phyloP scores from a whole-genome alignment of 2,113 vertebrate species.

The Gobius niger region DNA sequence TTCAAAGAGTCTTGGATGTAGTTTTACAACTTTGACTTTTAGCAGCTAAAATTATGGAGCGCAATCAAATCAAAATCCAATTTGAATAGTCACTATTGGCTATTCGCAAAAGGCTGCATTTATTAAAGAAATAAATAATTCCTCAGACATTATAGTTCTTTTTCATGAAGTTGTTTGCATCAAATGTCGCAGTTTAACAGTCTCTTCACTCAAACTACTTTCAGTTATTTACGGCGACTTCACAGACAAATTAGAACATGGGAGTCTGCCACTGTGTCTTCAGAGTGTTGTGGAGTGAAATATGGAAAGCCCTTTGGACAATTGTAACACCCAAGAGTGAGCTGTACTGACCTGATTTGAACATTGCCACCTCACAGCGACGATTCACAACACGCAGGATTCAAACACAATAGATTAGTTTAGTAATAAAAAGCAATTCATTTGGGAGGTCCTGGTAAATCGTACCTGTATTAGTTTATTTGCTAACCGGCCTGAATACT shows the following conservation, averaged over 20 bases:
- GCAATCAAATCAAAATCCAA: too few species aligned
- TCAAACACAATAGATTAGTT: background rate
- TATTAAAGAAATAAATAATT: too few species aligned
- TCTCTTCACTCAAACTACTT: background rate
- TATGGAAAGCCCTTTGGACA: conserved; percentile 1
- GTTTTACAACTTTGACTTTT: background rate
- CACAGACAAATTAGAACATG: background rate
- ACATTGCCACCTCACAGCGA: background rate
- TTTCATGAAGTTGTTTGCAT: too few species aligned
- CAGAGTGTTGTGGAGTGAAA: background rate
- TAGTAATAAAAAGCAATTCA: too few species aligned
- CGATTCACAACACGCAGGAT: background rate
- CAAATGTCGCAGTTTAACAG: too few species aligned
- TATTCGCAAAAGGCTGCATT: too few species aligned
- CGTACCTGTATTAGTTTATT: too few species aligned
- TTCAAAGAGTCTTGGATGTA: background rate
- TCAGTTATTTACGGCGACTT: background rate
- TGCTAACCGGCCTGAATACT: too few species aligned
- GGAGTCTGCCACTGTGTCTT: background rate
- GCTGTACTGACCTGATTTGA: conserved; percentile 8
- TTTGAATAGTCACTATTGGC: too few species aligned
- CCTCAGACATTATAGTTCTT: too few species aligned
- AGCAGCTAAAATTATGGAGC: too few species aligned
- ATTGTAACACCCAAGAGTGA: background rate
- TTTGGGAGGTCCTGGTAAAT: too few species aligned